These are phyloP conservation scores for Leucania comma DNA, from an alignment of 2,888 invertebrate species.

Conservation along the genomic window DNA sequence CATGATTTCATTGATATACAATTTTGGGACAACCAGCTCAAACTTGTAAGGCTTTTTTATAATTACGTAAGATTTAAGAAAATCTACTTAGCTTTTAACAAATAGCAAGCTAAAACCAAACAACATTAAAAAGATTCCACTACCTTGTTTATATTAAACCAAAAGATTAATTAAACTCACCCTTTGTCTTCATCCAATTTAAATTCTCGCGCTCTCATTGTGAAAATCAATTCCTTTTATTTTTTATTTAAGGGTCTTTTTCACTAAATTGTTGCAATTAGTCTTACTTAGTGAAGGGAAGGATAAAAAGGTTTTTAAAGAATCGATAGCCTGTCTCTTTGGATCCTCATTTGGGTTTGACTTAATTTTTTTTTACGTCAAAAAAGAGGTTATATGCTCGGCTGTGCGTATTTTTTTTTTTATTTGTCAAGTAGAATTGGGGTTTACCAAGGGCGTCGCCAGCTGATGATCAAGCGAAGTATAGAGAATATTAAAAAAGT, in stretches of 20 bases:
- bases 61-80: constrained; percentile 5
- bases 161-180: constrained; percentile 53
- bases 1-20: no score
- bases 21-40: no score
- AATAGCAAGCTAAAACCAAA: constrained; percentile 17
- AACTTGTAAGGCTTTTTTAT: no score
- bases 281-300: constrained; percentile 1
- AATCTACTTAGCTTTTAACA: neutral
- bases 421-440: no score
- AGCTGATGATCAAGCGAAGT: no score
- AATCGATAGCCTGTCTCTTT: neutral
- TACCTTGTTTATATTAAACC: constrained; percentile 44
- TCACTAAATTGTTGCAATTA: constrained; percentile 39
- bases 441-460: no score
- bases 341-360: neutral
- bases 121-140: constrained; percentile 23
- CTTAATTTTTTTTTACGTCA: no score
- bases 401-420: no score
- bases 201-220: constrained; percentile 40
- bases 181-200: constrained; percentile 58
- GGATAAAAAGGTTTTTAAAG: constrained; percentile 14
- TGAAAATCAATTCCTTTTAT: constrained; percentile 42
- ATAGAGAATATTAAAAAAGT: no score
- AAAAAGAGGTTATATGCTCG: no score
- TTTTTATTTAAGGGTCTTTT: constrained; percentile 19